Evolutionary conservation across 35 echinoderm and acorn worm genomes (phyloP), one percentile per base, ranked within the genome.

Genomic region (Lytechinus variegatus): DNA sequence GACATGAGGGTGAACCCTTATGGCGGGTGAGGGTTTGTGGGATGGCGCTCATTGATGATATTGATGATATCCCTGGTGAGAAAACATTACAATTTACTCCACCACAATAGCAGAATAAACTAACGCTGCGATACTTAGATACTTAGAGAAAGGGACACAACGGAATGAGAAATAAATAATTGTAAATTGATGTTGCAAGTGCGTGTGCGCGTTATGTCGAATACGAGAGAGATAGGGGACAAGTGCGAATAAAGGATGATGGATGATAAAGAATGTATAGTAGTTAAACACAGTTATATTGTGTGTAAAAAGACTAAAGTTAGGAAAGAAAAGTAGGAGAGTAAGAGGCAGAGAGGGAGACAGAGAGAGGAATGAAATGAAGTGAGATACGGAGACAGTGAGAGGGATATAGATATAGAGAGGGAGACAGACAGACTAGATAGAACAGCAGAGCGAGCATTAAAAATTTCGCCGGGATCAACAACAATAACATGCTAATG

Each of bases 401-500:
- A 58, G 9, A 58, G 56, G 13, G 55, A 57, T 12, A 1, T 57
- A 8, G 6, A 58, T 9, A 58, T 58, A 58, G 56, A 58, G 56
- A 58, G 56, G 13, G 9, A 58, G 33, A 44, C 33, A 44, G 33
- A 44, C 33, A 44, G 33, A 44, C 33, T 44, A 44, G 33, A 44
- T 44, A 44, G 33, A 44, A 44, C 33, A 44, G 33, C 33, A 44
- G 33, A 44, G 33, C 33, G 16, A 79, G 66, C 66, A 24, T 79
- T 44, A 79, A 79, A 79, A 7, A 79, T 19, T 16, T 79, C 14
- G 66, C 16, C 21, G 66, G 66, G 21, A 79, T 79, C 66, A 79
- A 79, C 66, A 24, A 79, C 66, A 79, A 79, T 79, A 79, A 79
- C 66, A 79, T 79, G 66, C 66, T 79, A 79, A 79, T 79, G 66